Evolutionary conservation across 1,140 invertebrate genomes (phyloP).

Genomic region (Araneus ventricosus): DNA sequence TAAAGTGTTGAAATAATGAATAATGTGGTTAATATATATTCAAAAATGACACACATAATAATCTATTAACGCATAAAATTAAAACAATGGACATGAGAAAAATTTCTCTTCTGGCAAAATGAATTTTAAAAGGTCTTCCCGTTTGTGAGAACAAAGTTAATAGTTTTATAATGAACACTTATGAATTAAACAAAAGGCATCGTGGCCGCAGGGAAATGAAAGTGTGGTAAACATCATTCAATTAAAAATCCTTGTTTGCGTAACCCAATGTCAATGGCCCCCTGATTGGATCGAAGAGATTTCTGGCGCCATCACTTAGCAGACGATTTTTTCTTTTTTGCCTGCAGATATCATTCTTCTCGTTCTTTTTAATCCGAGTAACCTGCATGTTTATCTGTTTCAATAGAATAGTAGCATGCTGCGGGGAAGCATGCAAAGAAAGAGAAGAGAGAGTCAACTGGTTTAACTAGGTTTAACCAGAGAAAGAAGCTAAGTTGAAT

Average conservation of each 20-base stretch:
- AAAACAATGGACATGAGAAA: too few species aligned
- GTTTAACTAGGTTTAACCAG: not conserved
- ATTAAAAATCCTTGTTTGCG: slow-evolving; percentile 46
- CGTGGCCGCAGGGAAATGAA: not conserved
- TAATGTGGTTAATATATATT: too few species aligned
- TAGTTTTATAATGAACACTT: too few species aligned
- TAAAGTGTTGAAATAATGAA: too few species aligned
- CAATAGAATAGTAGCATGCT: slow-evolving; percentile 15
- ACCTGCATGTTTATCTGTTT: slow-evolving; percentile 39
- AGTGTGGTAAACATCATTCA: slow-evolving; percentile 34
- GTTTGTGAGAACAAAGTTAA: too few species aligned
- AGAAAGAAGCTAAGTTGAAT: not conserved
- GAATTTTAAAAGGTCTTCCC: too few species aligned
- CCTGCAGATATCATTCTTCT: slow-evolving; percentile 27
- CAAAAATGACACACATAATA: too few species aligned
- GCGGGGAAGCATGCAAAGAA: not conserved
- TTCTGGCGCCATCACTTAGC: slow-evolving; percentile 37
- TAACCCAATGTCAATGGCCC: slow-evolving; percentile 60
- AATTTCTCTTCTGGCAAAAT: too few species aligned
- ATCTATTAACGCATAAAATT: too few species aligned
- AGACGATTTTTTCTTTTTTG: not conserved
- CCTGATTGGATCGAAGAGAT: slow-evolving; percentile 11
- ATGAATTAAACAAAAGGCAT: not conserved
- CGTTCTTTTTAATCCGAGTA: slow-evolving; percentile 46
- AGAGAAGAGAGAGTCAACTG: not conserved